phyloP scores from a whole-genome alignment of 2,113 vertebrate species.

The Menura novaehollandiae region DNA sequence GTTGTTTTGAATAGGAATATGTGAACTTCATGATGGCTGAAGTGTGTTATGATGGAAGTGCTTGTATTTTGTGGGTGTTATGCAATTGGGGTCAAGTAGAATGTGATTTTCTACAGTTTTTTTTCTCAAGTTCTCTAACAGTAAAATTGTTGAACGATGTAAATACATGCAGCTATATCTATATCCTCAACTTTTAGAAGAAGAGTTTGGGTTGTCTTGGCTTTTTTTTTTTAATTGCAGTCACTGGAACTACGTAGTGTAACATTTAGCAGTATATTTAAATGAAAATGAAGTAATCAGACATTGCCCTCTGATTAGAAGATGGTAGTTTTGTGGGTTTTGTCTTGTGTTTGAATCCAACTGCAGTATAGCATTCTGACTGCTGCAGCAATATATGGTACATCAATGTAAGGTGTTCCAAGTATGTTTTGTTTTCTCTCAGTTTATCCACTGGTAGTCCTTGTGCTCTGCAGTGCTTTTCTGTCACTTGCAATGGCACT shows the following conservation, averaged over 20 bases:
- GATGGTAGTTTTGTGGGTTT: not conserved
- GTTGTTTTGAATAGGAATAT: not conserved
- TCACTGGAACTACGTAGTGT: not conserved
- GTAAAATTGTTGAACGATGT: not conserved
- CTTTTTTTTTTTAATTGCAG: not conserved
- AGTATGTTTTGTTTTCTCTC: not conserved
- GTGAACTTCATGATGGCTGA: not conserved
- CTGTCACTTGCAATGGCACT: not conserved
- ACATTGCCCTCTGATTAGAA: not conserved
- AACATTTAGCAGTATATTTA: not conserved
- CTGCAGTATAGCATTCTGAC: not conserved
- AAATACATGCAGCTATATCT: not conserved
- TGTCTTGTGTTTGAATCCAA: not conserved
- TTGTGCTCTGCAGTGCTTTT: not conserved
- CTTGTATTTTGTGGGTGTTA: not conserved
- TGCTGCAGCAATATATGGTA: not conserved
- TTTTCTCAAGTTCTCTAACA: not conserved
- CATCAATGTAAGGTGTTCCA: not conserved
- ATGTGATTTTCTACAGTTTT: not conserved
- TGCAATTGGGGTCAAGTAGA: not conserved
- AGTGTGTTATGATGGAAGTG: not conserved
- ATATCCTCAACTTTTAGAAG: not conserved
- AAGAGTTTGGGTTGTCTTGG: not conserved
- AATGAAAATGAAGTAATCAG: not conserved
- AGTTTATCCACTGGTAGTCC: not conserved